Evolutionary conservation across 2,888 invertebrate species (phyloP).

Genomic region (Alentia gelatinosa): DNA sequence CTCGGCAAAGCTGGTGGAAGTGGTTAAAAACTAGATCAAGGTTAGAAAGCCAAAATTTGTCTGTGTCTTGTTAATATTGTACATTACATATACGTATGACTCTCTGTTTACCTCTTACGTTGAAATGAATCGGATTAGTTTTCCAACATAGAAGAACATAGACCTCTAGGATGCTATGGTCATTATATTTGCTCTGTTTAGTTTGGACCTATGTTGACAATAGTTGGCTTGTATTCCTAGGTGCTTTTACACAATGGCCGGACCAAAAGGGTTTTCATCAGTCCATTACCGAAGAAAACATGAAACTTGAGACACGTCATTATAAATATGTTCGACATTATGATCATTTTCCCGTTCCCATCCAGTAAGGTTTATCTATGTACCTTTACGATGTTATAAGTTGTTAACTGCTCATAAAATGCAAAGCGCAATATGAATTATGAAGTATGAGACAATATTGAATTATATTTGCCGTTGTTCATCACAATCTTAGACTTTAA

Average conservation of each 20-base stretch:
- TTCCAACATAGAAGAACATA: not conserved
- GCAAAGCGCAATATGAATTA: too few species aligned
- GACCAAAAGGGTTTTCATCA: too few species aligned
- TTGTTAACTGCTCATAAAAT: too few species aligned
- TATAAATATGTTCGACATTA: too few species aligned
- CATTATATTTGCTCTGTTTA: not conserved
- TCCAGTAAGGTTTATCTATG: too few species aligned
- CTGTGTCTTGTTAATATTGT: slow-evolving; percentile 37
- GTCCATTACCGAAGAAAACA: too few species aligned
- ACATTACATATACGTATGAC: not conserved
- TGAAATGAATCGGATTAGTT: not conserved
- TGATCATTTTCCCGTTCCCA: too few species aligned
- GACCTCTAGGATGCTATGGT: not conserved
- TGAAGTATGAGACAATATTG: too few species aligned
- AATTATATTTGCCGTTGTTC: too few species aligned
- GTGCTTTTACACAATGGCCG: not conserved
- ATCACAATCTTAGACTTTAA: too few species aligned
- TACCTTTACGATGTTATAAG: too few species aligned
- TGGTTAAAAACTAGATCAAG: slow-evolving; percentile 54
- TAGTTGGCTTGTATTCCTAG: not conserved
- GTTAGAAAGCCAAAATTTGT: slow-evolving; percentile 37
- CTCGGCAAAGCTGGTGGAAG: slow-evolving; percentile 50
- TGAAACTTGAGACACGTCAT: too few species aligned
- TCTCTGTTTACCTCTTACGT: not conserved
- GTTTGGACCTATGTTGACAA: not conserved